Evolutionary conservation across 2,797 vertebrate genomes (phyloP).

Genomic region (Acomys russatus): DNA sequence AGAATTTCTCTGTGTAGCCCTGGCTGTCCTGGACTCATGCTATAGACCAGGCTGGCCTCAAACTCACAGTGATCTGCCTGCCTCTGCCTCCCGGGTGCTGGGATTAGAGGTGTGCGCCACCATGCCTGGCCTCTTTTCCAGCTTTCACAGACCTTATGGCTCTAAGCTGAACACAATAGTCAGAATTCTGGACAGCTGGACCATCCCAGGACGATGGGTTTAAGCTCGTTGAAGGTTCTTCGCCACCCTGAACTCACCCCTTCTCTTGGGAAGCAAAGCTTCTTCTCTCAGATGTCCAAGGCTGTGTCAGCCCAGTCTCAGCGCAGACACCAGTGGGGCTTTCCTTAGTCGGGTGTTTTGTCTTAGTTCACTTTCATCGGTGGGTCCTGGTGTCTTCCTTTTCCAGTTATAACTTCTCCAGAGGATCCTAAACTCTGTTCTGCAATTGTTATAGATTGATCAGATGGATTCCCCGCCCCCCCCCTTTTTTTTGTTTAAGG

Average conservation of each 20-base stretch:
- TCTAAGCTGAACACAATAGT: neutral
- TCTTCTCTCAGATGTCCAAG: neutral
- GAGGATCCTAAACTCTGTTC: neutral
- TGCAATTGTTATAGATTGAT: neutral
- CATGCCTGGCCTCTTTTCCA: too few species aligned
- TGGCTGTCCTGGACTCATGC: too few species aligned
- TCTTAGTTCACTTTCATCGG: neutral
- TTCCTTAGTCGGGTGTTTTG: neutral
- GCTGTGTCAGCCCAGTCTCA: neutral
- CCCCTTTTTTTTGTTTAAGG: constrained; percentile 30
- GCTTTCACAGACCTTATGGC: neutral
- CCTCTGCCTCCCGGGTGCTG: too few species aligned
- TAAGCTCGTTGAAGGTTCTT: neutral
- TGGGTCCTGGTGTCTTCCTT: neutral
- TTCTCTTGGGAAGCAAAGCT: neutral
- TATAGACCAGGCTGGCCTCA: too few species aligned
- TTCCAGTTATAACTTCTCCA: neutral
- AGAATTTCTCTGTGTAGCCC: too few species aligned
- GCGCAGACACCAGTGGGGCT: fast-evolving
- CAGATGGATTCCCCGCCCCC: neutral
- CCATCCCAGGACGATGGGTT: neutral
- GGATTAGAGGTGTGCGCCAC: too few species aligned
- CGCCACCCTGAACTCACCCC: neutral
- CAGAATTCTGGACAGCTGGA: constrained; percentile 7
- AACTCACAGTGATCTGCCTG: too few species aligned